A percentile compares a stretch with the other conserved stretches of the same genome.
Conservation (phyloP, 2,797 vertebrate genomes). For the Podarcis lilfordi region DNA sequence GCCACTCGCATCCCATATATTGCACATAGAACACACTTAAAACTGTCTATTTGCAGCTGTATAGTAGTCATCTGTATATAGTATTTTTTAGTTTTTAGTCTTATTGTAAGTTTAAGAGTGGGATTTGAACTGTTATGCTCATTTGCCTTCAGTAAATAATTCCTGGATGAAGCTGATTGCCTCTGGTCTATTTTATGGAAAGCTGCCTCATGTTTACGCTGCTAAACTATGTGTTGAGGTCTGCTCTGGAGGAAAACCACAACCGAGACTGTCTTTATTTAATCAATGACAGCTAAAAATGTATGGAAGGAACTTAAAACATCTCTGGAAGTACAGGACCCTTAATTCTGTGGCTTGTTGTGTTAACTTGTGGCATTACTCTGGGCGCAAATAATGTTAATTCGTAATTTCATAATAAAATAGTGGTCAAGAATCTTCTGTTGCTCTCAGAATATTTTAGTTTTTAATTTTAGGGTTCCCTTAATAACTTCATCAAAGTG, state of each 20-base stretch:
- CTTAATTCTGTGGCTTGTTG: background rate
- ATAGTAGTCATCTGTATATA: too few relatives aligned
- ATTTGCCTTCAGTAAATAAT: too few relatives aligned
- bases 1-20: too few relatives aligned
- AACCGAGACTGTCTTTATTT: background rate
- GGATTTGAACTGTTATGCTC: too few relatives aligned
- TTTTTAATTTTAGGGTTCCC: background rate
- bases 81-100: too few relatives aligned
- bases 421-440: background rate
- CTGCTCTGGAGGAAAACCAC: too few relatives aligned
- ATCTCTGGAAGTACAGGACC: background rate
- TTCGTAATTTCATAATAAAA: background rate
- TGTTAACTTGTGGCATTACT: background rate
- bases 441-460: background rate
- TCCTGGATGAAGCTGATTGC: too few relatives aligned
- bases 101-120: too few relatives aligned
- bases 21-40: too few relatives aligned
- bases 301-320: background rate
- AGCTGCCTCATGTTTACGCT: background rate
- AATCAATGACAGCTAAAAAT: background rate
- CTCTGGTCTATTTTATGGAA: too few relatives aligned
- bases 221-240: background rate
- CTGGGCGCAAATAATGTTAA: background rate
- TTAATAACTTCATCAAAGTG: background rate
- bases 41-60: too few relatives aligned